A percentile compares a stretch with the other conserved stretches of the same genome.
Evolutionary conservation across 2,113 vertebrate species (phyloP).

Genomic region (Ancistrus triradiatus): DNA sequence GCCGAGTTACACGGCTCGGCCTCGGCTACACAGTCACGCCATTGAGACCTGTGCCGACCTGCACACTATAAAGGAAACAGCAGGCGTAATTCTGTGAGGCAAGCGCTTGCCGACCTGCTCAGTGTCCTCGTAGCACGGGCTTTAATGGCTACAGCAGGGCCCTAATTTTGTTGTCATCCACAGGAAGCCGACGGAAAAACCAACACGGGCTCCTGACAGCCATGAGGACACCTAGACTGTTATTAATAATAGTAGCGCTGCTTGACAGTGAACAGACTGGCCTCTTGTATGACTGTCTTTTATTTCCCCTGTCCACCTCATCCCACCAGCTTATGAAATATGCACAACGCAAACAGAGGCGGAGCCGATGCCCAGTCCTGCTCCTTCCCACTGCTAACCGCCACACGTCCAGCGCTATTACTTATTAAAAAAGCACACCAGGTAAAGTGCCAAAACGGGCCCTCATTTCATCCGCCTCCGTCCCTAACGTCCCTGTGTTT

Average conservation of each 20-base stretch:
- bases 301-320: slow-evolving; percentile 61
- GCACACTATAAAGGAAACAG: slow-evolving; percentile 65
- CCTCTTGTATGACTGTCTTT: slow-evolving; percentile 68
- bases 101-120: slow-evolving; percentile 62
- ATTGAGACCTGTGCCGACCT: slow-evolving; percentile 55
- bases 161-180: slow-evolving; percentile 73
- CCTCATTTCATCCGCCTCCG: slow-evolving; percentile 53
- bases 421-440: slow-evolving; percentile 74
- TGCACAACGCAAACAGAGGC: slow-evolving; percentile 78
- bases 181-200: slow-evolving; percentile 62
- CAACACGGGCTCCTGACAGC: slow-evolving; percentile 64
- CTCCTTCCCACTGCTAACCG: slow-evolving; percentile 70
- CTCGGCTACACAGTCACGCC: slow-evolving; percentile 47
- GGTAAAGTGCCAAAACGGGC: slow-evolving; percentile 74
- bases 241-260: slow-evolving; percentile 73
- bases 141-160: slow-evolving; percentile 55
- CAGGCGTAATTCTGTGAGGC: slow-evolving; percentile 64
- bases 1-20: slow-evolving; percentile 27
- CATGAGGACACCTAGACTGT: slow-evolving; percentile 62
- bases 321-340: slow-evolving; percentile 72
- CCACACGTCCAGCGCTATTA: slow-evolving; percentile 75
- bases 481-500: slow-evolving; percentile 64
- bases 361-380: slow-evolving; percentile 71
- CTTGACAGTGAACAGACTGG: slow-evolving; percentile 71
- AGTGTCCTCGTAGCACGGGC: slow-evolving; percentile 53